phyloP scores from a whole-genome alignment of 2,113 vertebrate species.

The Ictalurus punctatus region DNA sequence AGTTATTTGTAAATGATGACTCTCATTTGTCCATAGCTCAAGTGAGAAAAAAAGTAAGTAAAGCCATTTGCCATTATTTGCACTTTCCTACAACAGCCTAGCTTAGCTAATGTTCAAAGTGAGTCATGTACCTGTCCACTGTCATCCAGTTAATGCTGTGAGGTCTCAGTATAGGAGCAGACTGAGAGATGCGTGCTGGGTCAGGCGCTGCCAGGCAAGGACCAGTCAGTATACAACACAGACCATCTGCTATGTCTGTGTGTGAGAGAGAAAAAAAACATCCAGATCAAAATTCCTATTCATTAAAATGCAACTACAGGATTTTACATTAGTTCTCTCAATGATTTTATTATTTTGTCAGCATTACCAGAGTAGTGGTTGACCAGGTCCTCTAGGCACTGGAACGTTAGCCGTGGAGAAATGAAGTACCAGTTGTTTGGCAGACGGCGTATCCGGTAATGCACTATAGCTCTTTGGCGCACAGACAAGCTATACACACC shows the following conservation, averaged over 20 bases:
- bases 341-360: neutral
- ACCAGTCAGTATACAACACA: slow-evolving; percentile 82
- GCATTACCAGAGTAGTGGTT: slow-evolving; percentile 84
- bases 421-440: slow-evolving; percentile 88
- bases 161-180: slow-evolving; percentile 68
- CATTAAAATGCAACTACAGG: neutral
- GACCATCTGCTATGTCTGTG: slow-evolving; percentile 79
- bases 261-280: neutral
- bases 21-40: neutral
- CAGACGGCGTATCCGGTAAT: slow-evolving; percentile 83
- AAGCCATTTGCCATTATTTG: neutral
- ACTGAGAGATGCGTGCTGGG: slow-evolving; percentile 45
- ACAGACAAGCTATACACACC: slow-evolving; percentile 82
- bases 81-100: neutral
- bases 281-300: neutral
- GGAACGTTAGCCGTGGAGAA: slow-evolving; percentile 83
- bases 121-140: slow-evolving; percentile 67
- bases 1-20: neutral
- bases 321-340: neutral
- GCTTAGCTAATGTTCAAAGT: neutral
- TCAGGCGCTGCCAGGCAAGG: slow-evolving; percentile 76
- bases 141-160: slow-evolving; percentile 74
- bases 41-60: neutral
- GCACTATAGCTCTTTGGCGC: slow-evolving; percentile 77
- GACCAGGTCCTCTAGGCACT: slow-evolving; percentile 85